A percentile compares a stretch with the other conserved stretches of the same genome.
Conservation (phyloP, 1,140 invertebrate genomes). For the Zaprionus davidi region DNA sequence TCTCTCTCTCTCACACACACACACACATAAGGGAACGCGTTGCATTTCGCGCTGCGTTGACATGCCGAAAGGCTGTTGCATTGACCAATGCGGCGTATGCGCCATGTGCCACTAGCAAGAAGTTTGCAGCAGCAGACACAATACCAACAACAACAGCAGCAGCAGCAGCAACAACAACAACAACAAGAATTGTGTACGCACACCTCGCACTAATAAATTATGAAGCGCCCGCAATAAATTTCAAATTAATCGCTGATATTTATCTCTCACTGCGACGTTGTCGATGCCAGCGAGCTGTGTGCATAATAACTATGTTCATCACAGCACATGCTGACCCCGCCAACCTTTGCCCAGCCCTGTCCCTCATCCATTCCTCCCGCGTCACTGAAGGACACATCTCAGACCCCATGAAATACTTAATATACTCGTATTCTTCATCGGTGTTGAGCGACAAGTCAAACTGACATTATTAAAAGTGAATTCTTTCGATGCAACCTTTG, state of each 20-base stretch:
- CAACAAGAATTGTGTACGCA: constrained; percentile 26
- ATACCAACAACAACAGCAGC: constrained; percentile 15
- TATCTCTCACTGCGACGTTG: constrained; percentile 68
- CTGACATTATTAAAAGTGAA: no score
- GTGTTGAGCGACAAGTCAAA: neutral
- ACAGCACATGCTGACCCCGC: constrained; percentile 25
- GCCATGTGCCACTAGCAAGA: constrained; percentile 50
- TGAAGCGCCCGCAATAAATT: constrained; percentile 81
- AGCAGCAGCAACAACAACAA: constrained; percentile 44
- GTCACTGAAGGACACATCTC: neutral
- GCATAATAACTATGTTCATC: constrained; percentile 68
- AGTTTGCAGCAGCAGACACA: constrained; percentile 28
- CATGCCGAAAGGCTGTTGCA: constrained; percentile 42
- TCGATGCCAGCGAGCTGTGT: constrained; percentile 20
- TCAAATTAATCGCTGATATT: constrained; percentile 83
- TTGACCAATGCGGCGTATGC: constrained; percentile 70
- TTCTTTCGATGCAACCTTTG: neutral
- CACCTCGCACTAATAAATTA: constrained; percentile 76
- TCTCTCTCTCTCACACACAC: neutral
- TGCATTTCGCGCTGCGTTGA: constrained; percentile 41
- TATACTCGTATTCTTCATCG: neutral
- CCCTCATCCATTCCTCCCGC: no score
- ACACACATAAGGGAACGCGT: neutral
- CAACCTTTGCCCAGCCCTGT: neutral
- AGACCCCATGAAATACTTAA: neutral